Evolutionary conservation across 2,797 vertebrate genomes (phyloP).

Genomic region (Lacerta agilis): DNA sequence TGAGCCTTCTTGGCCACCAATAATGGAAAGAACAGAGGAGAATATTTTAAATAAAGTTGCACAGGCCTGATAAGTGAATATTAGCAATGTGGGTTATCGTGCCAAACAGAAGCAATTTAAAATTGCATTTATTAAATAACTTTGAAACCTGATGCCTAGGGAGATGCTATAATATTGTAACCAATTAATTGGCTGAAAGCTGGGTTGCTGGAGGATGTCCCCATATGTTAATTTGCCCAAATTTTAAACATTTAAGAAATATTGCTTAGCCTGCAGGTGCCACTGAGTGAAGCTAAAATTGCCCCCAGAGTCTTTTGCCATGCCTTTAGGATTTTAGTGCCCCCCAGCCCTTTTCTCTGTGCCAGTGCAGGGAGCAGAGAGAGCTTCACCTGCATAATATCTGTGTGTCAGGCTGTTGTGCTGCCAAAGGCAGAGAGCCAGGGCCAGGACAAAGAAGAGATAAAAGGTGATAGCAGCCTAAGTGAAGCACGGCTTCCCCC

Average conservation of each 20-base stretch:
- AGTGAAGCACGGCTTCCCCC: slow-evolving; percentile 44
- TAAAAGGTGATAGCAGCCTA: background rate
- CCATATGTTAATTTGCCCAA: background rate
- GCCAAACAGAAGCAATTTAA: background rate
- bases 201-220: too few relatives aligned
- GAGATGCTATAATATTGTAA: background rate
- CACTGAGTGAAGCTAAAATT: too few relatives aligned
- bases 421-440: background rate
- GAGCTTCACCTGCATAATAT: background rate
- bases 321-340: background rate
- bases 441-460: background rate
- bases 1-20: background rate
- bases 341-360: background rate
- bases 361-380: background rate
- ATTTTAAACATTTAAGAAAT: background rate
- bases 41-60: background rate
- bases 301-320: too few relatives aligned
- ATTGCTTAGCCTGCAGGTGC: background rate
- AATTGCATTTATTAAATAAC: background rate
- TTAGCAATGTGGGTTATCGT: background rate
- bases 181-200: background rate
- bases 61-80: background rate
- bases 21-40: background rate
- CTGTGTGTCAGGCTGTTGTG: background rate
- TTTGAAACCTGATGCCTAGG: background rate